These are phyloP conservation scores for Hetaerina americana DNA, from an alignment of 1,140 invertebrate genomes.

Conservation along the genomic window DNA sequence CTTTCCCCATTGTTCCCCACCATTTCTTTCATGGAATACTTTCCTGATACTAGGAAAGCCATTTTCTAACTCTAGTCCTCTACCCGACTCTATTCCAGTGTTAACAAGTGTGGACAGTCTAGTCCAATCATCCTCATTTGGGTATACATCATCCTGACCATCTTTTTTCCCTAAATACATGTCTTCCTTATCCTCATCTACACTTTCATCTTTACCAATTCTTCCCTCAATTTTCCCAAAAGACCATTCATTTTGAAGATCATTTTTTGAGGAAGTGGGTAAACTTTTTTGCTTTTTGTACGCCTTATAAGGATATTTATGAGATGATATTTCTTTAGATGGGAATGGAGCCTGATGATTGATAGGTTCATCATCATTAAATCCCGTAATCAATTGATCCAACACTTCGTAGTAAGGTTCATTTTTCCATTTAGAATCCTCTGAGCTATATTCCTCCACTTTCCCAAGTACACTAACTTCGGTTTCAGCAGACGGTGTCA, in stretches of 20 bases:
- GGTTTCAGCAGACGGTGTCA: not conserved
- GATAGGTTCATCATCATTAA: not conserved
- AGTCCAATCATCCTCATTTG: not conserved
- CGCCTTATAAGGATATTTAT: not conserved
- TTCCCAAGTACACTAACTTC: not conserved
- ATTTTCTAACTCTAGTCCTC: not conserved
- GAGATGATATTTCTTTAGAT: not conserved
- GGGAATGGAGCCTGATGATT: not conserved
- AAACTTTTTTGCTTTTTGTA: not conserved
- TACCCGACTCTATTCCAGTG: not conserved
- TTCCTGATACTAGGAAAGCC: not conserved
- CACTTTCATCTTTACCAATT: not conserved
- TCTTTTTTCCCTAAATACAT: not conserved
- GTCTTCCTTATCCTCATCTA: not conserved
- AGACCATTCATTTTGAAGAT: not conserved
- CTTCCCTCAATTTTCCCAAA: not conserved
- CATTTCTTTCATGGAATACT: not conserved
- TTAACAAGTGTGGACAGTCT: not conserved
- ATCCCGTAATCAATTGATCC: not conserved
- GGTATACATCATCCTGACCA: not conserved
- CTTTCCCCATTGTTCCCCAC: not conserved
- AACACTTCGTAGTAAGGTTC: not conserved
- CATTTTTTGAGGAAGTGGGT: not conserved
- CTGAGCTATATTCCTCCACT: not conserved
- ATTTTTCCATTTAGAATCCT: not conserved